Percentiles rank a stretch among this genome's conserved stretches.
Evolutionary conservation across 2,888 invertebrate genomes (phyloP).

Genomic region (Periphyllus acericola): DNA sequence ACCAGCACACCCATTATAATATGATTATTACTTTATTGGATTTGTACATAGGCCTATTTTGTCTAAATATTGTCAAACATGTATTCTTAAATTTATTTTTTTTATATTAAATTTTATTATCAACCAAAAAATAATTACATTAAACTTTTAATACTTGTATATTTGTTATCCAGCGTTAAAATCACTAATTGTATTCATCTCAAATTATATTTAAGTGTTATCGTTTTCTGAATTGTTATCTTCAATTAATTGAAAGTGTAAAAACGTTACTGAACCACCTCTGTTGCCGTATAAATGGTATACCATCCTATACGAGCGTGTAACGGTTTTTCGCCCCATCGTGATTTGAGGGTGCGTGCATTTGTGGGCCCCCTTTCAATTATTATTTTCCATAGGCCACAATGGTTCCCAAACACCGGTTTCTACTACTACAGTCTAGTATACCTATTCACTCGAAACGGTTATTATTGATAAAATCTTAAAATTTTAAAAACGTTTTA

Average conservation of each 20-base stretch:
- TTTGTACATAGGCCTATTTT: no score
- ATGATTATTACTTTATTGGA: no score
- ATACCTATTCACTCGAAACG: background rate
- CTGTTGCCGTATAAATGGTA: background rate
- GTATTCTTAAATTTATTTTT: no score
- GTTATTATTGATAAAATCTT: background rate
- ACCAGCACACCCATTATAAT: no score
- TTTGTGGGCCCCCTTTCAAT: constrained; percentile 54
- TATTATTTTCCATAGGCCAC: constrained; percentile 55
- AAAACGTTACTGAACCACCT: background rate
- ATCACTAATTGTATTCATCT: background rate
- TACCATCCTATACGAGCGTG: constrained; percentile 23
- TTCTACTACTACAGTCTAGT: background rate
- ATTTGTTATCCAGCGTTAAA: constrained; percentile 35
- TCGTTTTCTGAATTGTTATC: background rate
- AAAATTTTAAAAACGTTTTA: background rate
- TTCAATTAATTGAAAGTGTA: background rate
- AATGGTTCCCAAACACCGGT: constrained; percentile 53
- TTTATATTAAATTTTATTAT: no score
- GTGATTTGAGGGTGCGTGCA: constrained; percentile 59
- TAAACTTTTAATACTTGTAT: background rate
- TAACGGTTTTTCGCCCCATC: constrained; percentile 62
- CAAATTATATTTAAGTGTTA: background rate
- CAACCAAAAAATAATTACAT: no score
- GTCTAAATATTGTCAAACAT: background rate